phyloP scores from a whole-genome alignment of 2,888 invertebrate species.

The Brenthis hecate region DNA sequence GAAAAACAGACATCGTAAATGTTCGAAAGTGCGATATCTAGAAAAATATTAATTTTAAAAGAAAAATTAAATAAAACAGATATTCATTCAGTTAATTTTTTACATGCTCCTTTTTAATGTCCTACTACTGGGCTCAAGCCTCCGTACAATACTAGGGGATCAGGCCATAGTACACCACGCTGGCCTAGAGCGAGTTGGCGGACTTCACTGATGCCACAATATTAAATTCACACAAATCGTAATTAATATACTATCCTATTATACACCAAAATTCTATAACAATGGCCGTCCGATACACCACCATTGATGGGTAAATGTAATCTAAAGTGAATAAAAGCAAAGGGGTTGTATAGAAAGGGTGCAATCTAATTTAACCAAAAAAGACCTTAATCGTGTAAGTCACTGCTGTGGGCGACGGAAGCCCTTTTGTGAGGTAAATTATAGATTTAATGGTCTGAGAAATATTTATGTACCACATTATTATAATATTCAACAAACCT shows the following conservation, averaged over 20 bases:
- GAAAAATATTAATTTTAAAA: no score
- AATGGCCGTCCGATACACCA: constrained; percentile 53
- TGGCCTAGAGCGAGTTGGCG: background rate
- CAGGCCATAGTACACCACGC: no score
- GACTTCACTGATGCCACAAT: background rate
- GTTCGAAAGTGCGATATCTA: no score
- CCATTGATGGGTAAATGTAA: constrained; percentile 47
- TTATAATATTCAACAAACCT: background rate
- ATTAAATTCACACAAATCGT: constrained; percentile 27
- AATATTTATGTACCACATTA: constrained; percentile 15
- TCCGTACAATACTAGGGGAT: no score
- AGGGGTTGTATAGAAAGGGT: constrained; percentile 62
- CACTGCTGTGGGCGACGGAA: constrained; percentile 44
- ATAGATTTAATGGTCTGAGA: constrained; percentile 33
- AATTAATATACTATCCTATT: constrained; percentile 41
- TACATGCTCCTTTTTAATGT: no score
- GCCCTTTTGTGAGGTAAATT: constrained; percentile 30
- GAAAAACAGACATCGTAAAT: no score
- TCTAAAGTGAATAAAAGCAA: constrained; percentile 53
- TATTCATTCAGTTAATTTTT: no score
- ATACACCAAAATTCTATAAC: constrained; percentile 59
- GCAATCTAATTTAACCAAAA: constrained; percentile 76
- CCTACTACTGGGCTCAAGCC: no score
- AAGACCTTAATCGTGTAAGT: constrained; percentile 60
- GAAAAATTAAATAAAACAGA: no score